Percentiles rank a stretch among this genome's conserved stretches.
Evolutionary conservation across 2,888 invertebrate genomes (phyloP).

Genomic region (Pyrrhosoma nymphula): DNA sequence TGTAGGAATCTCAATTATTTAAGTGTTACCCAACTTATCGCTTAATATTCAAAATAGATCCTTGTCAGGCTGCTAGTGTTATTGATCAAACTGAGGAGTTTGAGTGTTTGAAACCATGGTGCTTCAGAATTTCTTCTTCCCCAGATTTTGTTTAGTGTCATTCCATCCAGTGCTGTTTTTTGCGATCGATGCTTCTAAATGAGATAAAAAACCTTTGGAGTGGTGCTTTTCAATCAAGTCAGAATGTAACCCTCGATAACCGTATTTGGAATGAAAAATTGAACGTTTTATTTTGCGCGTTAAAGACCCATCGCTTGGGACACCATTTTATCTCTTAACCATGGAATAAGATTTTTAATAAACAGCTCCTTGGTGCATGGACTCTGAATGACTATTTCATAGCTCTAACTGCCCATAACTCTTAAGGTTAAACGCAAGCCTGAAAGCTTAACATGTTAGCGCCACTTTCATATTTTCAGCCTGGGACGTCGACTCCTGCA

Average conservation of each 20-base stretch:
- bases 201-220: too few species aligned
- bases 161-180: not conserved
- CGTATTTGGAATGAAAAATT: not conserved
- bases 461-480: constrained; percentile 7
- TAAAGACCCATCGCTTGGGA: not conserved
- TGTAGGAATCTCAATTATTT: too few species aligned
- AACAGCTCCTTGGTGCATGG: not conserved
- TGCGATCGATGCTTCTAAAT: too few species aligned
- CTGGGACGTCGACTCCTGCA: not conserved
- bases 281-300: not conserved
- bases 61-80: too few species aligned
- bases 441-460: not conserved
- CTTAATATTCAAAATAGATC: too few species aligned
- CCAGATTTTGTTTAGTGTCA: not conserved
- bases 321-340: not conserved
- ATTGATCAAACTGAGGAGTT: too few species aligned
- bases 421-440: not conserved
- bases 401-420: not conserved
- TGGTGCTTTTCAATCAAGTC: too few species aligned
- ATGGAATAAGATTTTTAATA: not conserved
- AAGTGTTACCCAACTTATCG: too few species aligned
- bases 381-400: not conserved
- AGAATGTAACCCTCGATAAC: not conserved
- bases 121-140: not conserved
- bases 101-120: not conserved